Evolutionary conservation across 2,888 invertebrate species (phyloP).

Genomic region (Portevinia maculata): DNA sequence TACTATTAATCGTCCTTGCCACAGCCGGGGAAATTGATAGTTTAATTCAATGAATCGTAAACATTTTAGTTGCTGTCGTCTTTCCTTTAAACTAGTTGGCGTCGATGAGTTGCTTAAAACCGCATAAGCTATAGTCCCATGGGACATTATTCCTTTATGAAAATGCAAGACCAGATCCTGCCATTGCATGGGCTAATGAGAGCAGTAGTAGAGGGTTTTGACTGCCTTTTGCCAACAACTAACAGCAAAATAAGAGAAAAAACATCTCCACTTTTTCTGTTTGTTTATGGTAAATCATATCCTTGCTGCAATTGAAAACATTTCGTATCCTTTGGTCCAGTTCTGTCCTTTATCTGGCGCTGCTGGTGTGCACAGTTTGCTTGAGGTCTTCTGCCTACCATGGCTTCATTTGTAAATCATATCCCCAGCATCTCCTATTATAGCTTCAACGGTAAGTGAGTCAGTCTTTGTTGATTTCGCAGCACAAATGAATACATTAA

Average conservation of each 20-base stretch:
- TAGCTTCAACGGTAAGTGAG: neutral
- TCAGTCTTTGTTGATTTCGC: constrained; percentile 27
- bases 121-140: constrained; percentile 17
- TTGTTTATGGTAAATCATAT: constrained; percentile 51
- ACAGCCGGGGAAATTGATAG: constrained; percentile 15
- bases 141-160: neutral
- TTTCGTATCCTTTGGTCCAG: constrained; percentile 47
- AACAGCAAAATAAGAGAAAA: neutral
- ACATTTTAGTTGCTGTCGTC: constrained; percentile 25
- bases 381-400: neutral
- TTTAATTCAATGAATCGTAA: neutral
- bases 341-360: constrained; percentile 15
- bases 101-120: constrained; percentile 19
- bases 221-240: constrained; percentile 25
- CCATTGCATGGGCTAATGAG: constrained; percentile 17
- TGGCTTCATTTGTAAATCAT: constrained; percentile 37
- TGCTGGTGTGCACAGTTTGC: neutral
- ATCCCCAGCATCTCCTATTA: neutral
- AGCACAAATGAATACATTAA: constrained; percentile 60
- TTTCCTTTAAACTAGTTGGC: neutral
- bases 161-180: neutral
- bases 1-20: constrained; percentile 50
- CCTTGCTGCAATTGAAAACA: constrained; percentile 42
- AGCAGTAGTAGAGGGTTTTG: constrained; percentile 17
- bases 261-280: constrained; percentile 11